Evolutionary conservation across 2,888 invertebrate species (phyloP), one percentile per base, ranked within the genome.

Genomic region (Monopis laevigella): DNA sequence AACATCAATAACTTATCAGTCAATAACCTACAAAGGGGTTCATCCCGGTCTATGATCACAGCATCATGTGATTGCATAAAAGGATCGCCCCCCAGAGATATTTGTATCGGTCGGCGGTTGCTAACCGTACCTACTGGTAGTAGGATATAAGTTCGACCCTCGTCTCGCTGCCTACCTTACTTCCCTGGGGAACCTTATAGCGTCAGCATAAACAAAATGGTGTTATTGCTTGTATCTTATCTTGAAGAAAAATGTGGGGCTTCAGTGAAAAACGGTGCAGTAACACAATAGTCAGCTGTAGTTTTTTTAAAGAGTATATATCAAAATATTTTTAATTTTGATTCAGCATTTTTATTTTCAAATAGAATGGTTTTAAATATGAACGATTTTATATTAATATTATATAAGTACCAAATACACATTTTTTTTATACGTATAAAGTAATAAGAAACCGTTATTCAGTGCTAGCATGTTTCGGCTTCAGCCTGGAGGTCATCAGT

Each of bases 201-300:
- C 65, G 66, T 71, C 72, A 65, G 73, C 67, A 69, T 71, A 74
- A 77, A 73, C 73, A 73, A 71, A 71, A 70, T 62, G 58, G 58
- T 63, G 67, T 70, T 65, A 68, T 71, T 66, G 65, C 64, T 59
- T 65, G 65, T 71, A 71, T 72, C 67, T 69, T 72, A 71, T 74
- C 69, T 65, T 46, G 49, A 50, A 52, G 58, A n/a, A n/a, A n/a
- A n/a, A n/a, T n/a, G n/a, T n/a, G n/a, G 6, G 6, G 24, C 6
- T 24, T 24, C 24, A 7, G 24, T 10, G 24, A 24, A 24, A 24
- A 24, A 10, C n/a, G n/a, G n/a, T n/a, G n/a, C n/a, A n/a, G n/a
- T n/a, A n/a, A n/a, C n/a, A n/a, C n/a, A n/a, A n/a, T n/a, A n/a
- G n/a, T n/a, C n/a, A n/a, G n/a, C n/a, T n/a, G n/a, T n/a, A n/a